A percentile compares a stretch with the other conserved stretches of the same genome.
Evolutionary conservation across 2,888 invertebrate genomes (phyloP).

Genomic region (Heliconius ismenius): DNA sequence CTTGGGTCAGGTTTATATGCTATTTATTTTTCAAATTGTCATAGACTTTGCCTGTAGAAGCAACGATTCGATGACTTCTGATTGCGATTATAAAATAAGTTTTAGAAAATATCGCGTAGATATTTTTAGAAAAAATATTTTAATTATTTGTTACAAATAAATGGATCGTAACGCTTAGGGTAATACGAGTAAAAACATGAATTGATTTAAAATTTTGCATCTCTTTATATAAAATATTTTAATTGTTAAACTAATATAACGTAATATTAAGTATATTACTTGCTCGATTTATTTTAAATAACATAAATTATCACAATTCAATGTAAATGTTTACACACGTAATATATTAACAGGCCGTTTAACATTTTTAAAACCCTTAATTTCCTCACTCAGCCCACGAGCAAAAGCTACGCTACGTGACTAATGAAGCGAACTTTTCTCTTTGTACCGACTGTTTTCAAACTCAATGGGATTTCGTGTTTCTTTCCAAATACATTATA

Average conservation of each 20-base stretch:
- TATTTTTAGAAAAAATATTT: too few species aligned
- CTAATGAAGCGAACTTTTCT: conserved; percentile 70
- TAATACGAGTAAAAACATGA: not conserved
- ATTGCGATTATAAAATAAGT: too few species aligned
- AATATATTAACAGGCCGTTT: conserved; percentile 42
- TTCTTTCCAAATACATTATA: conserved; percentile 73
- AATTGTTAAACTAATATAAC: not conserved
- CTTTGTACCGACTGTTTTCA: conserved; percentile 60
- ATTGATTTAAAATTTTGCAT: not conserved
- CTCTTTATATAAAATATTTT: not conserved
- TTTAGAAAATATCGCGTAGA: too few species aligned
- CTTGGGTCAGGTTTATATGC: conserved; percentile 79
- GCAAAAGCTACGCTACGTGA: conserved; percentile 64
- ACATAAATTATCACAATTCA: conserved; percentile 26
- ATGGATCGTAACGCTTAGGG: not conserved
- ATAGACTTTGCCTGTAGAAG: too few species aligned
- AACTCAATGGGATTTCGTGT: conserved; percentile 64
- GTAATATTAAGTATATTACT: not conserved
- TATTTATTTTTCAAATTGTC: conserved; percentile 65
- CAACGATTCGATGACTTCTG: too few species aligned
- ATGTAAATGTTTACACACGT: conserved; percentile 32
- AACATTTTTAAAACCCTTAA: conserved; percentile 53
- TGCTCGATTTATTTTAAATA: conserved; percentile 17
- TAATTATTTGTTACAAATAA: not conserved
- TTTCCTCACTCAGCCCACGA: conserved; percentile 48